A percentile compares a stretch with the other conserved stretches of the same genome.
Conservation (phyloP, 2,113 vertebrate genomes). For the Orycteropus afer region DNA sequence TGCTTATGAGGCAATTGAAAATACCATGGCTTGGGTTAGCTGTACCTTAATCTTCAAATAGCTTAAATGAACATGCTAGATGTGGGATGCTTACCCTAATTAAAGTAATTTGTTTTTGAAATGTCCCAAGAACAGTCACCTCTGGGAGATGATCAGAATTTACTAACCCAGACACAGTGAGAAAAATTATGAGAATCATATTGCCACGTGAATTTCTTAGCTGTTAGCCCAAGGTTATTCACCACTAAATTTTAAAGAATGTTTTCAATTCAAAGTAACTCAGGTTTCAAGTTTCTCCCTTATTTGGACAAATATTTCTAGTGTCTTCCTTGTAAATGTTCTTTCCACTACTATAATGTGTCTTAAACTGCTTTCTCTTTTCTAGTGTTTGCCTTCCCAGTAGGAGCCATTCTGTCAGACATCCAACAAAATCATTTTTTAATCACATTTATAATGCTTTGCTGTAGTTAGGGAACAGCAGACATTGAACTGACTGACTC, state of each 20-base stretch:
- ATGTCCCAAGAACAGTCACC: background rate
- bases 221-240: conserved; percentile 8
- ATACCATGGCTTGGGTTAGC: too few relatives aligned
- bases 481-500: conserved; percentile 19
- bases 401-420: conserved; percentile 40
- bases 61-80: background rate
- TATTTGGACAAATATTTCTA: background rate
- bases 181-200: conserved; percentile 38
- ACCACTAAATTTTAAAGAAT: background rate
- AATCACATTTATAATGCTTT: conserved; percentile 67
- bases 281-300: conserved; percentile 18
- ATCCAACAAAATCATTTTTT: conserved; percentile 73
- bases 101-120: conserved; percentile 63
- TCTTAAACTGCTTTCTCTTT: conserved; percentile 35
- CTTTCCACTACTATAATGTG: conserved; percentile 24
- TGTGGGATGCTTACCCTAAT: background rate
- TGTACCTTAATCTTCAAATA: too few relatives aligned
- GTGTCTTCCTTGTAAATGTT: conserved; percentile 4
- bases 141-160: conserved; percentile 29
- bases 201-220: background rate
- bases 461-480: conserved; percentile 30
- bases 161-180: background rate
- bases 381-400: background rate
- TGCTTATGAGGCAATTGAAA: too few relatives aligned
- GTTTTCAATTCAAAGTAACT: background rate